Evolutionary conservation across 2,797 vertebrate genomes (phyloP).

Genomic region (Onychomys leucogaster): DNA sequence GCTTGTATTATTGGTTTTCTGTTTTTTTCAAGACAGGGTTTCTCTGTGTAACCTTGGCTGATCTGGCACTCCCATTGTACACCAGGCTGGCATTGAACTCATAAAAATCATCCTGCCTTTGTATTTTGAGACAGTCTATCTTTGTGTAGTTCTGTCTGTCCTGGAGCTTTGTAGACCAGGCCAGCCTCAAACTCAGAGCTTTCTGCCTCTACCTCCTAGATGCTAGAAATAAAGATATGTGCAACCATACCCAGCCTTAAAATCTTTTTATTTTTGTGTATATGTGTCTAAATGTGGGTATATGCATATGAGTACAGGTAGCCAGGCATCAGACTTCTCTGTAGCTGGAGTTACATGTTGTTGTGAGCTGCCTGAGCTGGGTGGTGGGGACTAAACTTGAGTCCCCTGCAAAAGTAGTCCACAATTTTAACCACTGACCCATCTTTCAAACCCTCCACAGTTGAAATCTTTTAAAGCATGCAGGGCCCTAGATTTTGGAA

Average conservation of each 20-base stretch:
- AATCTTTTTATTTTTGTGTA: background rate
- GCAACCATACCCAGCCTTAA: background rate
- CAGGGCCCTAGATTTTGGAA: background rate
- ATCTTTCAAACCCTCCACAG: background rate
- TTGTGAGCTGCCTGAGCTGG: background rate
- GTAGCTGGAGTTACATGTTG: background rate
- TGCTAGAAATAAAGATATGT: background rate
- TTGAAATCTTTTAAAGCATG: conserved; percentile 37
- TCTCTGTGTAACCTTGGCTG: background rate
- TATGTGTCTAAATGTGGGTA: background rate
- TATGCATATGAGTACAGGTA: background rate
- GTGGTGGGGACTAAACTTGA: background rate
- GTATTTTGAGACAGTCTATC: background rate
- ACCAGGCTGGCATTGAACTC: background rate
- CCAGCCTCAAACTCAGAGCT: background rate
- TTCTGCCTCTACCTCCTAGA: background rate
- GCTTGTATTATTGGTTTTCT: background rate
- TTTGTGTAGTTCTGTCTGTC: background rate
- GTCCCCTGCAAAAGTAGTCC: no score
- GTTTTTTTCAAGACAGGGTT: background rate
- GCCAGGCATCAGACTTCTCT: background rate
- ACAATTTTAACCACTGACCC: background rate
- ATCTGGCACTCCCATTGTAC: background rate
- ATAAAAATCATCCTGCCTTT: background rate
- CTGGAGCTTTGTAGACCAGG: background rate